Percentiles rank a stretch among this genome's conserved stretches.
Conservation (phyloP, 2,797 vertebrate genomes). For the Poecilia wingei region DNA sequence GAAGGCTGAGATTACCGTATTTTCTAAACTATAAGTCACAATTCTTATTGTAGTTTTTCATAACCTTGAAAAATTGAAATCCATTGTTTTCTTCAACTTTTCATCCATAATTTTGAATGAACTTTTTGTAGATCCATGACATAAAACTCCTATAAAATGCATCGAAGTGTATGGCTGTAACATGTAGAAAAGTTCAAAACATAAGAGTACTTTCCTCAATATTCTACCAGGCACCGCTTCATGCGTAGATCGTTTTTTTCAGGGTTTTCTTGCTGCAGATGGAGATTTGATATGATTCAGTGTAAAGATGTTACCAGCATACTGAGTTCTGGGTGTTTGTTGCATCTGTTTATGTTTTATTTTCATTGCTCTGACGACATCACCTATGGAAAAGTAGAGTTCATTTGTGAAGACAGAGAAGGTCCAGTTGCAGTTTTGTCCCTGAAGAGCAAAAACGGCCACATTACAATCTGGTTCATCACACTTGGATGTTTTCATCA, state of each 20-base stretch:
- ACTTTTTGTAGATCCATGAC: neutral
- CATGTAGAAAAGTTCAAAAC: neutral
- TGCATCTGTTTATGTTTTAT: conserved; percentile 1
- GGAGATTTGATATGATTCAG: neutral
- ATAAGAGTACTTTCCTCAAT: neutral
- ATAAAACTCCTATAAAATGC: neutral
- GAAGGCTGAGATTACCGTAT: too few species aligned
- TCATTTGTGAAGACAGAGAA: conserved; percentile 68
- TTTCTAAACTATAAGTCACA: too few species aligned
- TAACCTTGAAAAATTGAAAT: neutral
- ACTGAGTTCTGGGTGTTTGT: conserved; percentile 22
- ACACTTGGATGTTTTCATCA: conserved; percentile 36
- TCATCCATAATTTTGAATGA: neutral
- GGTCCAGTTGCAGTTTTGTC: conserved; percentile 56
- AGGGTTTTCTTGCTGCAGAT: neutral
- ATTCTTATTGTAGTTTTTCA: neutral
- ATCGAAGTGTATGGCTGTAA: neutral
- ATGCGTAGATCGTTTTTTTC: neutral
- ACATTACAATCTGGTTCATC: neutral
- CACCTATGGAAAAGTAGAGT: conserved; percentile 51
- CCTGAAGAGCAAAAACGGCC: conserved; percentile 1
- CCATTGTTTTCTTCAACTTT: neutral
- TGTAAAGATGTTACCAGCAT: conserved; percentile 11
- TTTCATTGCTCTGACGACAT: conserved; percentile 46
- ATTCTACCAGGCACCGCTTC: neutral